Evolutionary conservation across 2,888 invertebrate genomes (phyloP), one percentile per base, ranked within the genome.

Genomic region (Diogma glabrata): DNA sequence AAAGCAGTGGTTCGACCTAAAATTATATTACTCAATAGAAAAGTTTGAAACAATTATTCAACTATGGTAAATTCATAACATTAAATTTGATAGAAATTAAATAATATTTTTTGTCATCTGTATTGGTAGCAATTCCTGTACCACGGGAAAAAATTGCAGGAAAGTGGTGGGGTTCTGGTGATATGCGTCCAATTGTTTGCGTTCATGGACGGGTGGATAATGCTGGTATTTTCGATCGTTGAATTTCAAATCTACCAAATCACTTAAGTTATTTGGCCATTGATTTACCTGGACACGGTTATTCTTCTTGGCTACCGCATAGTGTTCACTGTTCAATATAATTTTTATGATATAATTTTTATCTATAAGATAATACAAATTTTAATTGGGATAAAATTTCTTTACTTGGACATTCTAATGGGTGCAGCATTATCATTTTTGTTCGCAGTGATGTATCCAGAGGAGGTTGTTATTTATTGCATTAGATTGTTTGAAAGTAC

Each of bases 201-300:
- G 60, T 87, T 1, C 87, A 87, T 63, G 87, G 87, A 0, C 85
- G 85, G 84, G 81, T 79, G 65, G 87, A 88, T 64, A 88, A 87
- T 64, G 82, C 84, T 4, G 82, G 81, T n/a, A 77, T 82, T 0
- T 88, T 79, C 71, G 84, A 87, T 66, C 73, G 76, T 0, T 61
- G 87, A 30, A 76, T 78, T 14, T 82, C 83, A 0, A 63, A 79
- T 51, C 63, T 87, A 22, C 66, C 72, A 17, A 63, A 70, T 23
- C 63, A 73, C 47, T 58, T 71, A 6, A 71, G 76, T 2, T 70
- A 77, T 52, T 64, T 87, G 5, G 79, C 84, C 0, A 66, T 84
- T 7, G 84, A 84, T 65, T 69, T 80, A 12, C 83, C 83, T n/a
- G 84, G 86, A 1, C 84, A 86, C 66, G 87, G 87, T 1, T 60